A percentile compares a stretch with the other conserved stretches of the same genome.
Conservation (phyloP, 2,797 vertebrate genomes). For the Oryzias dopingdopingensis region DNA sequence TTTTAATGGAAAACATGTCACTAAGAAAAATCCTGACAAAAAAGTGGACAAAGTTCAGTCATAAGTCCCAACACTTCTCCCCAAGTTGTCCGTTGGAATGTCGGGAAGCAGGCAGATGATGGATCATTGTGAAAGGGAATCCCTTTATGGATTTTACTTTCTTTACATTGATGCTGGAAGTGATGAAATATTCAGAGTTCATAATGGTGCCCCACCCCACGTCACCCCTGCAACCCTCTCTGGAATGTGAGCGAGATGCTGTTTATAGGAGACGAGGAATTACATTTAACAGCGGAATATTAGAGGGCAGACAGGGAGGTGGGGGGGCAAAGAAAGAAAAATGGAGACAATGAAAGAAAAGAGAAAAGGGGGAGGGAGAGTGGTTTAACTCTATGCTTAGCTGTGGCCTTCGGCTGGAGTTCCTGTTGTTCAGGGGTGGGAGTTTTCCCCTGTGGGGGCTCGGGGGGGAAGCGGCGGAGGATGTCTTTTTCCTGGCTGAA, state of each 20-base stretch:
- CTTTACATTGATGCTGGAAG: constrained; percentile 5
- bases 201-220: constrained; percentile 40
- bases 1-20: constrained; percentile 3
- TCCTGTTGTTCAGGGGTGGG: constrained; percentile 73
- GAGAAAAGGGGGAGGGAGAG: not conserved
- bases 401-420: constrained; percentile 63
- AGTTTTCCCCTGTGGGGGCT: constrained; percentile 58
- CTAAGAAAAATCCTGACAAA: constrained; percentile 1
- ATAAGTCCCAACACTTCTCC: constrained; percentile 6
- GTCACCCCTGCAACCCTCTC: constrained; percentile 39
- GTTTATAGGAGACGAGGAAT: not conserved
- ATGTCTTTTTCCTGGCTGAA: constrained; percentile 73
- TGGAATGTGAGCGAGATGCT: constrained; percentile 18
- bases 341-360: constrained; percentile 46
- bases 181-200: not conserved
- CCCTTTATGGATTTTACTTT: constrained; percentile 5
- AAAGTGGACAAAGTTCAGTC: not conserved
- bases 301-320: not conserved
- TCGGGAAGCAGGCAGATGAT: not conserved
- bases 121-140: not conserved
- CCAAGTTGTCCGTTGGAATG: constrained; percentile 11
- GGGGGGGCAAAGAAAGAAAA: constrained; percentile 38
- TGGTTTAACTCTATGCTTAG: constrained; percentile 29
- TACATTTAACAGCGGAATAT: constrained; percentile 41
- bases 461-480: constrained; percentile 67